Conservation (phyloP, 2,888 invertebrate genomes). For the Dione juno region DNA sequence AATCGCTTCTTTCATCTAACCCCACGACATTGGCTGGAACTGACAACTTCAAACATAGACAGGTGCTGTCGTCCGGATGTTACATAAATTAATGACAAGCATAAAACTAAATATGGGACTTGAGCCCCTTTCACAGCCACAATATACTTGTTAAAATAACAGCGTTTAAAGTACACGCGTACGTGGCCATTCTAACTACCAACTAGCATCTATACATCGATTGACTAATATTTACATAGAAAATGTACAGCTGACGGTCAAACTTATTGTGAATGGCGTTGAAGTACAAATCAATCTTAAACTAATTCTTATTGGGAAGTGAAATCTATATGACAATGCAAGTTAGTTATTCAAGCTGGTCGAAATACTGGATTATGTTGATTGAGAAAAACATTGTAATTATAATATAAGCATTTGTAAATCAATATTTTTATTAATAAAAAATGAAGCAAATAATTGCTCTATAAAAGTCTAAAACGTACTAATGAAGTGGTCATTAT, state of each 20-base stretch:
- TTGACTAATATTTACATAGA: constrained; percentile 73
- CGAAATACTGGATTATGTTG: not conserved
- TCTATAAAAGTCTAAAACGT: too few relatives aligned
- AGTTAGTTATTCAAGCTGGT: not conserved
- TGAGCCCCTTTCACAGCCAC: constrained; percentile 79
- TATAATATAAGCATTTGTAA: not conserved
- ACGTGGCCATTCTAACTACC: constrained; percentile 59
- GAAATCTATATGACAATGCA: not conserved
- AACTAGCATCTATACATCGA: constrained; percentile 58
- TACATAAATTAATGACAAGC: constrained; percentile 79
- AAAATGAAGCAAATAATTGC: too few relatives aligned
- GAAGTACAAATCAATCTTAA: not conserved
- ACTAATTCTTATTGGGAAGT: not conserved
- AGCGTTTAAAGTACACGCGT: constrained; percentile 75
- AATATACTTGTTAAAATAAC: constrained; percentile 75
- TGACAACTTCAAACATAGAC: not conserved
- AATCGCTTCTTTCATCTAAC: constrained; percentile 38
- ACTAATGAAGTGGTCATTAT: too few relatives aligned
- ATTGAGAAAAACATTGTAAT: not conserved
- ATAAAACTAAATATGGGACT: constrained; percentile 71
- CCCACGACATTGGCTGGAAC: not conserved
- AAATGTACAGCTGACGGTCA: constrained; percentile 44
- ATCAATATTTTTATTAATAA: not conserved
- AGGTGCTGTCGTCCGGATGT: constrained; percentile 44
- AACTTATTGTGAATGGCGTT: constrained; percentile 26